Conservation (phyloP, 2,888 invertebrate genomes). For the Caenorhabditis japonica region DNA sequence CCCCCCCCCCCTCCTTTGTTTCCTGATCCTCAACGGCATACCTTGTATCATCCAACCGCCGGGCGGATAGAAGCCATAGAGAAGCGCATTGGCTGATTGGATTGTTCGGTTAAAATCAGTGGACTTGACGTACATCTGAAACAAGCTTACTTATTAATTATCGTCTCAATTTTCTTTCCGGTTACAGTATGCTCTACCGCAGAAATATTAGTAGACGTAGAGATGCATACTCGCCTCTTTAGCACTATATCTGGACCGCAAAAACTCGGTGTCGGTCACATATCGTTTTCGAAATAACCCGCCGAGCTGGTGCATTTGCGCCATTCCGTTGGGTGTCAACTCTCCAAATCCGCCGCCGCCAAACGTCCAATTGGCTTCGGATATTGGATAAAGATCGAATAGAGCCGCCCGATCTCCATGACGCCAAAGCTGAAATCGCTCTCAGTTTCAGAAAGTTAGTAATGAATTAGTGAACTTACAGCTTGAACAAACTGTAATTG, state of each 20-base stretch:
- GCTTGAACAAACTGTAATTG: too few relatives aligned
- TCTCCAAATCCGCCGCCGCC: constrained; percentile 63
- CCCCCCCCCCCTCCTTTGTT: too few relatives aligned
- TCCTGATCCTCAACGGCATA: too few relatives aligned
- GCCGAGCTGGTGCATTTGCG: constrained; percentile 84
- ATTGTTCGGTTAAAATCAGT: constrained; percentile 90
- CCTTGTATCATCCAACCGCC: constrained; percentile 42
- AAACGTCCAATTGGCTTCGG: constrained; percentile 58
- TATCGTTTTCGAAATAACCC: constrained; percentile 85
- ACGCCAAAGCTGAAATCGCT: constrained; percentile 64
- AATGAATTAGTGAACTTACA: too few relatives aligned
- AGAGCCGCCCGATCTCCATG: constrained; percentile 69
- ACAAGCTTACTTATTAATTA: too few relatives aligned
- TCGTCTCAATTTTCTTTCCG: too few relatives aligned
- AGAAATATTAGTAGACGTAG: too few relatives aligned
- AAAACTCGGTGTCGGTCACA: constrained; percentile 80
- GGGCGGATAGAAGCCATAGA: constrained; percentile 55
- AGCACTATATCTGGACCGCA: constrained; percentile 81
- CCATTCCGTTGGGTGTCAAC: constrained; percentile 58
- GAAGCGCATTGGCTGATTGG: constrained; percentile 77
- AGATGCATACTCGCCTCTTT: constrained; percentile 68
- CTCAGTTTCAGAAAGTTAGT: too few relatives aligned
- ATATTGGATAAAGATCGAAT: constrained; percentile 40
- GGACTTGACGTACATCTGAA: constrained; percentile 81
- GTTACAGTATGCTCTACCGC: too few relatives aligned